Evolutionary conservation across 37 sponge, comb jelly and placozoan genomes (phyloP).

Genomic region (Eunapius fragilis): DNA sequence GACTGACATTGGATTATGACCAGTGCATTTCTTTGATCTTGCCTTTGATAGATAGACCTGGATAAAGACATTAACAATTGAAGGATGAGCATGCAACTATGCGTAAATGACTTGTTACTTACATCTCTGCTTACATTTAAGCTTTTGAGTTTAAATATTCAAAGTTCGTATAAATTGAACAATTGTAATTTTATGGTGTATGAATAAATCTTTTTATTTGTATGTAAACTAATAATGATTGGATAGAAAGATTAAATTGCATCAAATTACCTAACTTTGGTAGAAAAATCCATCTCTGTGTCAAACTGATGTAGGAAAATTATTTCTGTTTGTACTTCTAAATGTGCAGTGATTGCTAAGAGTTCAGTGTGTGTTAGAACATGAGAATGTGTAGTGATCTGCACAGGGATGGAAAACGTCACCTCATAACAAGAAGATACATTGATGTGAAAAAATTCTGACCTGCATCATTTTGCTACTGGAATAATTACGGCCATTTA

Average conservation of each 20-base stretch:
- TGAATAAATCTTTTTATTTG: no score
- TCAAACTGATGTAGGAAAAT: conserved; percentile 78
- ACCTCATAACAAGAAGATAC: no score
- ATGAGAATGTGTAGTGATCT: conserved; percentile 87
- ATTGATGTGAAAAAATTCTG: no score
- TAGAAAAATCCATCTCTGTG: conserved; percentile 77
- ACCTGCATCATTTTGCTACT: not conserved
- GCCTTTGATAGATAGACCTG: not conserved
- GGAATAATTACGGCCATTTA: not conserved
- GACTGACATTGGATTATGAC: conserved; percentile 85
- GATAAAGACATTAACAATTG: not conserved
- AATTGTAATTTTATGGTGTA: no score
- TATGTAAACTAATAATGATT: no score
- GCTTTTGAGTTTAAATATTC: no score
- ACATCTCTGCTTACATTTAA: no score
- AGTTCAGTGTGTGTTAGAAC: conserved; percentile 55
- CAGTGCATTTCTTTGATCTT: not conserved
- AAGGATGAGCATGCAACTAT: no score
- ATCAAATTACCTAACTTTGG: conserved; percentile 69
- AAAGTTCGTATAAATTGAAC: no score
- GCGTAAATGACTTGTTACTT: no score
- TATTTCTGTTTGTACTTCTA: not conserved
- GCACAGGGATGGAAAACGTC: conserved; percentile 16
- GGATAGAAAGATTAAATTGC: no score
- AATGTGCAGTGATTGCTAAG: not conserved